These are phyloP conservation scores for Takifugu bimaculatus DNA, from an alignment of 2,113 vertebrate genomes.

Conservation along the genomic window DNA sequence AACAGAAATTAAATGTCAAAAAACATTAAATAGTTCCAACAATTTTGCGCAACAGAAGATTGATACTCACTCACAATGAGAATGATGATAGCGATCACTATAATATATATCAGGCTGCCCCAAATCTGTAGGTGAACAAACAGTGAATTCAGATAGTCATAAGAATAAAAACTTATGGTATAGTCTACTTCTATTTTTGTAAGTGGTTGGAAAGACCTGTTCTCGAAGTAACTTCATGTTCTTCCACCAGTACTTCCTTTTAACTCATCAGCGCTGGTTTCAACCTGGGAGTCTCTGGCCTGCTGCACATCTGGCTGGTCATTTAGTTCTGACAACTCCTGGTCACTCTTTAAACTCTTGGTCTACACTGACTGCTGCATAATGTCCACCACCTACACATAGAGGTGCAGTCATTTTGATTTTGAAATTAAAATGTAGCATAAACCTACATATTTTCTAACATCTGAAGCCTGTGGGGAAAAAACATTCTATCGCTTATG, in stretches of 20 bases:
- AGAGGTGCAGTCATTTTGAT: constrained; percentile 2
- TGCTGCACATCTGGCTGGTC: constrained; percentile 92
- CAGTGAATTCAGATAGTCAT: constrained; percentile 2
- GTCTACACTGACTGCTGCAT: constrained; percentile 96
- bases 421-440: too few relatives aligned
- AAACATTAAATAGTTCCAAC: neutral
- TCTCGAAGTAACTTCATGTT: constrained; percentile 85
- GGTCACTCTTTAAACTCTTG: constrained; percentile 91
- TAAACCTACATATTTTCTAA: neutral
- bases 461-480: neutral
- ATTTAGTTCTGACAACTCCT: constrained; percentile 86
- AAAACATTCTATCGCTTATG: neutral
- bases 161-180: neutral
- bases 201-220: constrained; percentile 4
- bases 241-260: constrained; percentile 90
- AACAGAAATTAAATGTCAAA: neutral
- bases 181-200: too few relatives aligned
- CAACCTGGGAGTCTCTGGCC: constrained; percentile 93
- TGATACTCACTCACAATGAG: constrained; percentile 89
- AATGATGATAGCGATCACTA: constrained; percentile 84
- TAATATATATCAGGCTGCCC: constrained; percentile 87
- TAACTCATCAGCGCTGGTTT: constrained; percentile 92
- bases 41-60: too few relatives aligned
- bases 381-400: constrained; percentile 90
- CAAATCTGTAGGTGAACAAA: constrained; percentile 83